phyloP scores from a whole-genome alignment of 2,797 vertebrate genomes.

The Sarcoramphus papa region DNA sequence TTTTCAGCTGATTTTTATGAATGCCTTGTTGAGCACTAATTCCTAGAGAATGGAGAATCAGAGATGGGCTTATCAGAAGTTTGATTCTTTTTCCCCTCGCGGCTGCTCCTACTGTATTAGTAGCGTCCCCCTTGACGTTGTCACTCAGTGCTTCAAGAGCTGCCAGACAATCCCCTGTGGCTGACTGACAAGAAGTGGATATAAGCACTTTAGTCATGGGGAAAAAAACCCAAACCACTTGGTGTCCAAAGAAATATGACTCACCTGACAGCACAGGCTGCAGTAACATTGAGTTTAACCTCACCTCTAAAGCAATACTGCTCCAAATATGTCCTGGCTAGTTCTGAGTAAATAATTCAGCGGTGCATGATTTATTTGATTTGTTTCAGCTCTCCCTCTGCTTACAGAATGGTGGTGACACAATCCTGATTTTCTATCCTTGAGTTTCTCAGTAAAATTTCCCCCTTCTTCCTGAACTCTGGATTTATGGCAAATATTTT shows the following conservation, averaged over 20 bases:
- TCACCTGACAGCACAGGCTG: not conserved
- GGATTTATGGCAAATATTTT: not conserved
- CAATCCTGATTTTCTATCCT: not conserved
- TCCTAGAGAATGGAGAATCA: not conserved
- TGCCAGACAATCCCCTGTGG: not conserved
- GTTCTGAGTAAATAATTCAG: not conserved
- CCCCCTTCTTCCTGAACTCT: not conserved
- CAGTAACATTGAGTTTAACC: not conserved
- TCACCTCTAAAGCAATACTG: not conserved
- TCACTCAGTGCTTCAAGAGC: not conserved
- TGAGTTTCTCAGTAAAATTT: not conserved
- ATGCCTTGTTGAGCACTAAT: not conserved
- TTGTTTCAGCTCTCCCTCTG: not conserved
- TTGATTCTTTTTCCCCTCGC: fast-evolving
- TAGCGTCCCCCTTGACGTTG: not conserved
- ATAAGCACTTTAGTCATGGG: not conserved
- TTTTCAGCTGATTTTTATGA: not conserved
- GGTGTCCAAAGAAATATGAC: not conserved
- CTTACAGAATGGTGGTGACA: not conserved
- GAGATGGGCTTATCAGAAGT: not conserved
- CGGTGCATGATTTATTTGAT: not conserved
- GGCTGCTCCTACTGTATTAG: not conserved
- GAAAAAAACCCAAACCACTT: not conserved
- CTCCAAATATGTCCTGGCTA: not conserved
- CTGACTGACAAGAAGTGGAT: not conserved